A percentile compares a stretch with the other conserved stretches of the same genome.
Conservation (phyloP, 1,140 invertebrate genomes). For the Lucilia cuprina region DNA sequence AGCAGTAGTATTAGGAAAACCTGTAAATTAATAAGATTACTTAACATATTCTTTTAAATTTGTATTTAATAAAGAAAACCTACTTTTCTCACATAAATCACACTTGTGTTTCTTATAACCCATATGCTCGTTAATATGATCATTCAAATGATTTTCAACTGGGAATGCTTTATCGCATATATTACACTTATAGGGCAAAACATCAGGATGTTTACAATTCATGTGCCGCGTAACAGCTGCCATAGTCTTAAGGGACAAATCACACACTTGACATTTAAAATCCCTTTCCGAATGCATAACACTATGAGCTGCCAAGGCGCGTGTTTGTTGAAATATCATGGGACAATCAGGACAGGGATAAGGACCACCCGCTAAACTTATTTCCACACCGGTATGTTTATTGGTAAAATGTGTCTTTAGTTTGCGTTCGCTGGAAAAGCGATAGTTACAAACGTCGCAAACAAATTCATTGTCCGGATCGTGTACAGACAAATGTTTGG, state of each 20-base stretch:
- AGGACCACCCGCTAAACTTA: conserved; percentile 8
- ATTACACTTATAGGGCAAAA: conserved; percentile 1
- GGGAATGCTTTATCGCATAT: conserved; percentile 29
- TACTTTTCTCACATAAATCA: conserved; percentile 17
- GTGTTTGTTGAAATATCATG: conserved; percentile 44
- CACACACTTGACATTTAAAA: conserved; percentile 64
- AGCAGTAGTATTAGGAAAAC: conserved; percentile 42
- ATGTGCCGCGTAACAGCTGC: neutral
- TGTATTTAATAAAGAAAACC: neutral
- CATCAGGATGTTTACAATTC: conserved; percentile 16
- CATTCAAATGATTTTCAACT: conserved; percentile 3
- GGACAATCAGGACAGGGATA: conserved; percentile 45
- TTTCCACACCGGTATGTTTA: conserved; percentile 13
- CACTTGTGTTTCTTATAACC: conserved; percentile 7
- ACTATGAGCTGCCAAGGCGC: conserved; percentile 47
- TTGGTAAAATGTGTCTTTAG: conserved; percentile 25
- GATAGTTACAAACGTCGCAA: conserved; percentile 67
- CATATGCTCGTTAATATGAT: conserved; percentile 37
- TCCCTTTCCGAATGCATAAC: conserved; percentile 43
- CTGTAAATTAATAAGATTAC: neutral
- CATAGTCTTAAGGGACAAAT: conserved; percentile 48
- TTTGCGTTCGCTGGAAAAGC: conserved; percentile 65
- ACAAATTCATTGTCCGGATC: conserved; percentile 67
- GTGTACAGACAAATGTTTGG: conserved; percentile 66
- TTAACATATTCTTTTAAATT: neutral